Conservation (phyloP, 2,797 vertebrate genomes). For the Carapus acus region DNA sequence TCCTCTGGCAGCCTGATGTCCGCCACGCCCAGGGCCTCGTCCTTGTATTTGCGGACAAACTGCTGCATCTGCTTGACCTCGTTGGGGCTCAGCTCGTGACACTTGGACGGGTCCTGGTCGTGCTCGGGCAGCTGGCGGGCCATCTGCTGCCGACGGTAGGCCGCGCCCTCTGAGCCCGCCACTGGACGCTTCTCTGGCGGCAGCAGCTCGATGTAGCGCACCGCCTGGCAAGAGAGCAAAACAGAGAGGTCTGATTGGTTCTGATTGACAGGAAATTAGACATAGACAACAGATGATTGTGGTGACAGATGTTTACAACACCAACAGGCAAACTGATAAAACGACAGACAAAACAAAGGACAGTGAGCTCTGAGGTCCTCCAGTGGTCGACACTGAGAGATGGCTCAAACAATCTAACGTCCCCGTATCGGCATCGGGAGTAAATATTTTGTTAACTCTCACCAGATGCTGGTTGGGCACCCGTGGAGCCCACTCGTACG, state of each 20-base stretch:
- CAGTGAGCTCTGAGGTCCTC: too few species aligned
- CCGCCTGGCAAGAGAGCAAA: constrained; percentile 69
- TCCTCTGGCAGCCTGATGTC: constrained; percentile 87
- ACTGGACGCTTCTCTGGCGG: constrained; percentile 91
- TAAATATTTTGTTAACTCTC: too few species aligned
- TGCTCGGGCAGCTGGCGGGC: constrained; percentile 95
- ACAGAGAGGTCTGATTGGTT: too few species aligned
- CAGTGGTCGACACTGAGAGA: too few species aligned
- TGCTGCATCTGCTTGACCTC: constrained; percentile 96
- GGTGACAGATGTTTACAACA: too few species aligned
- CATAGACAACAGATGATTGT: too few species aligned
- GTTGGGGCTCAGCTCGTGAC: constrained; percentile 86
- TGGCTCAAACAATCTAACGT: too few species aligned
- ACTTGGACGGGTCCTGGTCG: constrained; percentile 92
- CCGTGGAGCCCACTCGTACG: constrained; percentile 94
- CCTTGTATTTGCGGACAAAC: constrained; percentile 95
- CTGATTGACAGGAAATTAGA: too few species aligned
- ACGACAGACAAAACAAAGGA: too few species aligned
- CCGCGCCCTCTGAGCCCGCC: constrained; percentile 84
- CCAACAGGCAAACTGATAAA: too few species aligned
- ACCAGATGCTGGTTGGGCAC: constrained; percentile 89
- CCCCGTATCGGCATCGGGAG: too few species aligned
- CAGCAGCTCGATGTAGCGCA: constrained; percentile 92
- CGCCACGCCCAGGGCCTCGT: constrained; percentile 88
- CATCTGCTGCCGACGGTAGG: constrained; percentile 96